Evolutionary conservation across 1,140 invertebrate species (phyloP), one percentile per base, ranked within the genome.

Genomic region (Nasonia longicornis): DNA sequence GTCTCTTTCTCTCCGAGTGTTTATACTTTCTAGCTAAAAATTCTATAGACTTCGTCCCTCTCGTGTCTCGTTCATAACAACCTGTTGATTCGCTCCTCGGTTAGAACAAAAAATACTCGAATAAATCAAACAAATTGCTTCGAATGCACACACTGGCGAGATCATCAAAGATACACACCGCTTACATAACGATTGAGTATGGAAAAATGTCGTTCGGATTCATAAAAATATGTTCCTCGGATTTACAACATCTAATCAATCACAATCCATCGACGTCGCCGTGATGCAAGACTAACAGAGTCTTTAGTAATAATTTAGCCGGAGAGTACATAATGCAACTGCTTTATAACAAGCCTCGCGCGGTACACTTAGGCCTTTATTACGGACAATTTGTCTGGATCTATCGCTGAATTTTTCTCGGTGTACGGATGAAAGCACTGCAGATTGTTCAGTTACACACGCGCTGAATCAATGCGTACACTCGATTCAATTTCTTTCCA

Each of bases 191-290:
- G 11, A 75, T 52, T 63, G 31, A 8, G 6, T 45, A 77, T 48
- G 3, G 29, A 78, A 77, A 71, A 71, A 26, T 38, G 22, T 38
- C 26, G 58, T 20, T 20, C 29, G 10, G 29, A 52, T 52, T 69
- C n/a, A 48, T 45, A 77, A 77, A 77, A 77, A 77, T 77, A n/a
- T 58, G 1, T n/a, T 58, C 64, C 16, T 1, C 45, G 7, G 20
- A 64, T 72, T 79, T 79, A 72, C 67, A 16, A 79, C 69, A 20
- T 64, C 31, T 72, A 78, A 79, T 79, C 77, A 64, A 79, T 79
- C 69, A 79, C 48, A 64, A 72, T 26, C 16, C 11, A 79, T 72
- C 69, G 69, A 58, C 20, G 35, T 72, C 52, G 52, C 52, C 63
- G 66, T 58, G 69, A 72, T 42, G 69, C 35, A 79, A 72, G 52